Evolutionary conservation across 2,113 vertebrate genomes (phyloP).

Genomic region (Scytalopus superciliaris): DNA sequence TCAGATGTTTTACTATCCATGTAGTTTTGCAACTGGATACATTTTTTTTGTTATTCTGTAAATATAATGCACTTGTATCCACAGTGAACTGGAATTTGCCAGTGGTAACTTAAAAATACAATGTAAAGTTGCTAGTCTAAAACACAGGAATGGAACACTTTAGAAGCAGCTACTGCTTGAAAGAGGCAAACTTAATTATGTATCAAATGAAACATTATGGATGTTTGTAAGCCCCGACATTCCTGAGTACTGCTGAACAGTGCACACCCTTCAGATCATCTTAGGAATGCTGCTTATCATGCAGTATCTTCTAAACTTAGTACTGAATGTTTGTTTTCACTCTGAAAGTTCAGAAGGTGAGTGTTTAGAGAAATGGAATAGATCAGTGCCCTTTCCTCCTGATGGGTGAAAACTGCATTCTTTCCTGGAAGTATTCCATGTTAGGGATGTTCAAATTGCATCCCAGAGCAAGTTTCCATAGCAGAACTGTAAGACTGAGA

Average conservation of each 20-base stretch:
- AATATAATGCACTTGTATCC: neutral
- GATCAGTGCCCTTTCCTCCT: neutral
- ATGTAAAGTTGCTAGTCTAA: neutral
- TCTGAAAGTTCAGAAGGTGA: constrained; percentile 45
- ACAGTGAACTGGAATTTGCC: neutral
- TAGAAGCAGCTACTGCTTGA: neutral
- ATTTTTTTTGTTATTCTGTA: neutral
- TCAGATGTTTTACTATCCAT: neutral
- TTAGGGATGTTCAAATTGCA: neutral
- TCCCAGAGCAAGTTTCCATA: neutral
- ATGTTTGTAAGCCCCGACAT: neutral
- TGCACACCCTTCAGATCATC: constrained; percentile 52
- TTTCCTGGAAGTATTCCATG: neutral
- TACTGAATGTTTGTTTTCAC: constrained; percentile 28
- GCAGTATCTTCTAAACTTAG: constrained; percentile 46
- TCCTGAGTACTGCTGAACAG: neutral
- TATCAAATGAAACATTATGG: neutral
- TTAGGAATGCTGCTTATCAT: constrained; percentile 59
- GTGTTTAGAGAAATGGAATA: neutral
- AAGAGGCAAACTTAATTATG: neutral
- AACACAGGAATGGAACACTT: neutral
- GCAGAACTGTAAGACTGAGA: neutral
- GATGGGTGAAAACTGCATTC: neutral
- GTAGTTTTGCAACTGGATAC: neutral
- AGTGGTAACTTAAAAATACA: neutral